These are phyloP conservation scores for Eristalinus aeneus DNA, from an alignment of 2,888 invertebrate species.

Conservation along the genomic window DNA sequence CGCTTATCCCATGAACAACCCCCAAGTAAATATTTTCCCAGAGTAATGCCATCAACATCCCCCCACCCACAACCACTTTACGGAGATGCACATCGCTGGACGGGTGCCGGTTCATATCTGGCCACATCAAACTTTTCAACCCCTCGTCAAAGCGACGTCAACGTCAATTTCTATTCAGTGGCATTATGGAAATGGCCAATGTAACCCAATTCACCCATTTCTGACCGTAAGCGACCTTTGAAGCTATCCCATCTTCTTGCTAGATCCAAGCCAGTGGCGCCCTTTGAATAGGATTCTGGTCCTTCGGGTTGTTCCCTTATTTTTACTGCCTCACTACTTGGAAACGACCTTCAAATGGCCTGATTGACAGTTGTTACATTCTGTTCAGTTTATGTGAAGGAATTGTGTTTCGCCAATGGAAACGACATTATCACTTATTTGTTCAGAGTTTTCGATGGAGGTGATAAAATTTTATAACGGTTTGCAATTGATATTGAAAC, in stretches of 20 bases:
- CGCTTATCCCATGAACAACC: constrained; percentile 9
- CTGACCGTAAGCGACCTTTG: constrained; percentile 55
- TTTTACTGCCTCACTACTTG: neutral
- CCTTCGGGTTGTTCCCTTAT: constrained; percentile 3
- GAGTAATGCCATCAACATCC: constrained; percentile 25
- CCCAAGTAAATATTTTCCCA: constrained; percentile 33
- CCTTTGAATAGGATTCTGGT: constrained; percentile 27
- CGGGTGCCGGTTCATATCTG: constrained; percentile 30
- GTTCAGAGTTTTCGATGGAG: constrained; percentile 31
- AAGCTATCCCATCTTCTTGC: neutral
- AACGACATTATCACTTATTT: constrained; percentile 55
- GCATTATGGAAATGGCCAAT: constrained; percentile 60
- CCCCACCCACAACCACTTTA: neutral
- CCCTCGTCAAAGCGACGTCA: constrained; percentile 39
- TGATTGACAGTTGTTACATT: constrained; percentile 64
- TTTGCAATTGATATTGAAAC: constrained; percentile 61
- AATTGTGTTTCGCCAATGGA: constrained; percentile 12
- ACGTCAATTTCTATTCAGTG: constrained; percentile 66
- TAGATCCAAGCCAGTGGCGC: neutral
- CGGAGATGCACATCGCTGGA: constrained; percentile 6
- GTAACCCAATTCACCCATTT: constrained; percentile 46
- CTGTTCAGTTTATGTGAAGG: constrained; percentile 53
- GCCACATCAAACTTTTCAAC: constrained; percentile 41
- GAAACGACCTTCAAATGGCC: constrained; percentile 41
- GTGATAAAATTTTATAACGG: constrained; percentile 67